These are phyloP conservation scores for Hirtodrosophila confusa DNA, from an alignment of 2,888 invertebrate genomes.

Conservation along the genomic window DNA sequence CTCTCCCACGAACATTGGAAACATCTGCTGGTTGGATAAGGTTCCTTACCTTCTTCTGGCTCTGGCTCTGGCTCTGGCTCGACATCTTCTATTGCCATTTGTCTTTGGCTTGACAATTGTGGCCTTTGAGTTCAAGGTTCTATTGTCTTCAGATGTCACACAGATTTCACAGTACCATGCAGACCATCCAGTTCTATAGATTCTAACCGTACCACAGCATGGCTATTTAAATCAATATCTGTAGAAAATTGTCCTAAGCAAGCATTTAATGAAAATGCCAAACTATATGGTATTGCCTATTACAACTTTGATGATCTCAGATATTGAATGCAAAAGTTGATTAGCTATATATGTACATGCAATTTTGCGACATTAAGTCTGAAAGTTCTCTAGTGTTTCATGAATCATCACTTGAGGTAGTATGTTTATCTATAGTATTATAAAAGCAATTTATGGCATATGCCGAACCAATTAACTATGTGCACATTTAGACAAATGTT, in stretches of 20 bases:
- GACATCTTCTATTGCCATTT: constrained; percentile 45
- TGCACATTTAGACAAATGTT: not conserved
- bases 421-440: constrained; percentile 14
- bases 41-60: constrained; percentile 25
- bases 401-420: constrained; percentile 22
- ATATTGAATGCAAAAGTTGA: not conserved
- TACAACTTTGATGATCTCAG: constrained; percentile 37
- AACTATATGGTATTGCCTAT: constrained; percentile 38
- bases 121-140: constrained; percentile 56
- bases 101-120: constrained; percentile 59
- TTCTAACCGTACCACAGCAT: constrained; percentile 28
- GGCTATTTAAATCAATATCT: constrained; percentile 46
- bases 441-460: constrained; percentile 23
- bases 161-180: constrained; percentile 40
- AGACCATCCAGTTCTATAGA: constrained; percentile 17
- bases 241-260: constrained; percentile 52
- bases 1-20: constrained; percentile 56
- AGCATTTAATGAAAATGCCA: constrained; percentile 73
- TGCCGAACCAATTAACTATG: constrained; percentile 6
- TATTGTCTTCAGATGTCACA: constrained; percentile 49
- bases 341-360: no score
- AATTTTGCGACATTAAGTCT: not conserved
- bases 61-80: constrained; percentile 7
- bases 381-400: not conserved
- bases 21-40: constrained; percentile 53